A percentile compares a stretch with the other conserved stretches of the same genome.
Evolutionary conservation across 2,888 invertebrate genomes (phyloP).

Genomic region (Parnassius apollo): DNA sequence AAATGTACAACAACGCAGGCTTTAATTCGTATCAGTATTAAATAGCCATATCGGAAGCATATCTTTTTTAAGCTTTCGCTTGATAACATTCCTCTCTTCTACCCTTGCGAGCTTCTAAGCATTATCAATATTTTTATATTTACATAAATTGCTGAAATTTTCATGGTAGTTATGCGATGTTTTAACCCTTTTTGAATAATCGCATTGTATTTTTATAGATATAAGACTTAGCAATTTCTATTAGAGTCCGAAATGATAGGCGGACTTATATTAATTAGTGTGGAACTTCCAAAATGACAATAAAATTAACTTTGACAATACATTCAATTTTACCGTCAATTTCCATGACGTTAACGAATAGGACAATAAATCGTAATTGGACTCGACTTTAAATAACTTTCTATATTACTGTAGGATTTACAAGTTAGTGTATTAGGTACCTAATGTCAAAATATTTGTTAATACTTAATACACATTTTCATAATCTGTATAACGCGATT

Average conservation of each 20-base stretch:
- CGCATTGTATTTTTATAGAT: slow-evolving; percentile 72
- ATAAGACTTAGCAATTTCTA: slow-evolving; percentile 52
- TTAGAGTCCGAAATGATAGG: slow-evolving; percentile 34
- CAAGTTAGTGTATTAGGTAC: slow-evolving; percentile 53
- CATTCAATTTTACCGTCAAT: slow-evolving; percentile 61
- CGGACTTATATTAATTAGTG: slow-evolving; percentile 31
- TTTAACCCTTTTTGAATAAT: slow-evolving; percentile 59
- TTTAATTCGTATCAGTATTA: slow-evolving; percentile 56
- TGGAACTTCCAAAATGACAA: slow-evolving; percentile 57
- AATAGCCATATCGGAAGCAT: slow-evolving; percentile 73
- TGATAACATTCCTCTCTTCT: slow-evolving; percentile 35
- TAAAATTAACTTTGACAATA: slow-evolving; percentile 59
- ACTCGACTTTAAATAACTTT: slow-evolving; percentile 28
- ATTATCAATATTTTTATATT: slow-evolving; percentile 67
- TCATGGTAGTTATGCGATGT: slow-evolving; percentile 65
- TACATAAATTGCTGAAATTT: slow-evolving; percentile 46
- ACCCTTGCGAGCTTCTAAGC: slow-evolving; percentile 57
- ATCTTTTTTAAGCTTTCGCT: slow-evolving; percentile 67
- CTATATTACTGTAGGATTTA: slow-evolving; percentile 43
- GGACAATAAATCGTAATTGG: slow-evolving; percentile 51
- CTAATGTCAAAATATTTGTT: neutral
- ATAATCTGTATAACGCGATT: slow-evolving; percentile 1
- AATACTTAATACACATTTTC: slow-evolving; percentile 39
- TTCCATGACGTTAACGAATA: slow-evolving; percentile 52
- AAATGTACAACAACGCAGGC: slow-evolving; percentile 60